Conservation (phyloP, 2,888 invertebrate species). For the Phragmatobia fuliginosa region DNA sequence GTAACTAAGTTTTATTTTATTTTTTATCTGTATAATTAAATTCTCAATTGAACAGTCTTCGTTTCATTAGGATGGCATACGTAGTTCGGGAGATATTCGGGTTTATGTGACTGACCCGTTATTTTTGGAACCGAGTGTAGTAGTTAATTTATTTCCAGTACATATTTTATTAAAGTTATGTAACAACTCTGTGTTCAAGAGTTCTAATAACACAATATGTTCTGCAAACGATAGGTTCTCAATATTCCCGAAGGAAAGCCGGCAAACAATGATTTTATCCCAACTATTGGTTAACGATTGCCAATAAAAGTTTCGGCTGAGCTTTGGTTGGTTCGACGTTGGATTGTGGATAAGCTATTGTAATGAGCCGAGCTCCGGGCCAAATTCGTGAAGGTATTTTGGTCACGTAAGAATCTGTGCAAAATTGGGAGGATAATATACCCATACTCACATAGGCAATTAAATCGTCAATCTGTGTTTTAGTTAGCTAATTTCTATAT, state of each 20-base stretch:
- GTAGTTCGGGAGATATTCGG: too few species aligned
- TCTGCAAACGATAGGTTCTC: slow-evolving; percentile 20
- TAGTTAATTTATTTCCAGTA: background rate
- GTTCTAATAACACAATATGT: slow-evolving; percentile 1
- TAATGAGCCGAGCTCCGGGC: slow-evolving; percentile 21
- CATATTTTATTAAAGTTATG: background rate
- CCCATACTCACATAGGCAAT: background rate
- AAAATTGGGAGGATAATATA: background rate
- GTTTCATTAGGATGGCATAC: too few species aligned
- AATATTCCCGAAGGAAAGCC: slow-evolving; percentile 24
- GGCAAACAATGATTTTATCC: slow-evolving; percentile 33
- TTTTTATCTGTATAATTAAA: too few species aligned
- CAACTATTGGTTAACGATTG: slow-evolving; percentile 39
- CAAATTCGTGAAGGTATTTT: slow-evolving; percentile 14
- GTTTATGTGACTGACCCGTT: too few species aligned
- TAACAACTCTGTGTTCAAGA: background rate
- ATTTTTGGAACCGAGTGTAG: too few species aligned
- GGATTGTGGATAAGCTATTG: slow-evolving; percentile 43
- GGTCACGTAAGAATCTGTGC: background rate
- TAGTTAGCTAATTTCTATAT: background rate
- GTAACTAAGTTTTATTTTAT: too few species aligned
- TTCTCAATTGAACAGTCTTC: too few species aligned
- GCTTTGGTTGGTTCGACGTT: slow-evolving; percentile 29
- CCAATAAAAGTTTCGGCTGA: slow-evolving; percentile 38
- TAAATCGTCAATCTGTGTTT: background rate